Conservation (phyloP, 1,140 invertebrate genomes). For the Orchestia grillus region DNA sequence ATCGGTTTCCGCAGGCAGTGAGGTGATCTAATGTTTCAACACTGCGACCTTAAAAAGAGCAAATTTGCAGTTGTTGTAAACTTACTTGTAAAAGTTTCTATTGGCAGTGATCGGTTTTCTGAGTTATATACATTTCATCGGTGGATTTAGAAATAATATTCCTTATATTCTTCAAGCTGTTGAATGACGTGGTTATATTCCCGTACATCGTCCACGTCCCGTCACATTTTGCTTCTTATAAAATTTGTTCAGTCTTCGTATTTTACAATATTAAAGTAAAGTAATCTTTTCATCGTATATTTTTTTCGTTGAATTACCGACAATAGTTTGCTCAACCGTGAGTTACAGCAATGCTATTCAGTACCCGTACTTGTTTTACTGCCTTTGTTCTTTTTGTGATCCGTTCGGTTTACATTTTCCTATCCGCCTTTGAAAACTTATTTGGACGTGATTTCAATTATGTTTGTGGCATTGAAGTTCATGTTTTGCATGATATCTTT, state of each 20-base stretch:
- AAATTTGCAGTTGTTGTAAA: not conserved
- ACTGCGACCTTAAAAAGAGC: not conserved
- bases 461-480: not conserved
- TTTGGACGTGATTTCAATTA: not conserved
- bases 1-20: not conserved
- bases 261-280: not conserved
- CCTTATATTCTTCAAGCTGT: not conserved
- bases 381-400: not conserved
- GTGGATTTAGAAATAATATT: not conserved
- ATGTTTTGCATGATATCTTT: not conserved
- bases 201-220: not conserved
- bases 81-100: not conserved
- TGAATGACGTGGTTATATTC: not conserved
- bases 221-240: not conserved
- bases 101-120: not conserved
- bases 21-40: not conserved
- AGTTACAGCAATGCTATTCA: not conserved
- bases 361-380: not conserved
- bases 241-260: not conserved
- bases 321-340: conserved; percentile 24
- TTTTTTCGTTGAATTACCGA: not conserved
- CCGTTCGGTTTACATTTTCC: not conserved
- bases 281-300: not conserved
- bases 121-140: not conserved
- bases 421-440: not conserved